Evolutionary conservation across 2,888 invertebrate genomes (phyloP), one percentile per base, ranked within the genome.

Genomic region (Thelaira solivaga): DNA sequence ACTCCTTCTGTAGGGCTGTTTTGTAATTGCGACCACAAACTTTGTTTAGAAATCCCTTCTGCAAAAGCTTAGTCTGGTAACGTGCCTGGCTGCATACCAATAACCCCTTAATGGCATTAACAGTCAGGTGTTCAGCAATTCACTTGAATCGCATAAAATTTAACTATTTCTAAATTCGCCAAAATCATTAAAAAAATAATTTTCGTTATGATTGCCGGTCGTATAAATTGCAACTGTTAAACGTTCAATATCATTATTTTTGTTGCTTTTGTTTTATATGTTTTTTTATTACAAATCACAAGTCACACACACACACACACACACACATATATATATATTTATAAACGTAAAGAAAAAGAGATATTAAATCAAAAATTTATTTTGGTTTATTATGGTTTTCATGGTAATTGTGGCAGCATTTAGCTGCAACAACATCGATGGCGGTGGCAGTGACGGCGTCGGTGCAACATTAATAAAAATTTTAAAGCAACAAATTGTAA

Each of bases 401-500:
- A n/a, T 34, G 34, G 11, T 4, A 11, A 34, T 43, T 65, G 34
- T 55, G 55, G 47, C 68, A 57, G 20, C 59, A 24, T 49, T 39
- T 69, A 29, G 45, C 47, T 57, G 24, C 11, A 7, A 64, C 47
- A 45, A 39, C 65, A 41, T 29, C 80, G 81, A 81, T 81, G 81
- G 47, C 59, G 41, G 26, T 69, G 61, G 49, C 76, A 80, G 80
- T 82, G 81, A 82, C 83, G 39, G 59, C 55, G 76, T 65, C 69
- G 67, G 20, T 55, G 72, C 61, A 61, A 74, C 77, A 83, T 83
- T 83, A 85, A 86, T 86, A 85, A 85, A 4, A 86, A 84, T 84
- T 72, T 83, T 45, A 81, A 83, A 83, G 81, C 86, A 83, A 86
- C 86, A 86, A 87, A 86, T 86, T 86, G 86, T 86, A 86, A 86